Evolutionary conservation across 2,888 invertebrate species (phyloP), one percentile per base, ranked within the genome.

Genomic region (Idaea biselata): DNA sequence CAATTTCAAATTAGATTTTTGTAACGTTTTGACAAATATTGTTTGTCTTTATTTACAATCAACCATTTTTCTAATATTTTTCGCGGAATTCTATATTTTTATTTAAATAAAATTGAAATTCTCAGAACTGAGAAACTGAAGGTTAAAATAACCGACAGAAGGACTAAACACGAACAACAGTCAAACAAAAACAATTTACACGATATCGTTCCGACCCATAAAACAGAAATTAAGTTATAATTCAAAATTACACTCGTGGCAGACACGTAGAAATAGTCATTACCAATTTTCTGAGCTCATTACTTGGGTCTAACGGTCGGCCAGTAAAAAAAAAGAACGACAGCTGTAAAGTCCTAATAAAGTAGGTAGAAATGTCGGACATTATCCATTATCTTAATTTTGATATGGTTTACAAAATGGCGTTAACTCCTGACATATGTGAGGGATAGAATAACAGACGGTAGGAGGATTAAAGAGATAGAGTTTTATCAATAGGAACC

Each of bases 381-480:
- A 88, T 84, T 85, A 84, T 80, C 82, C 87, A 91, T 91, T 91
- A 92, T 91, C 91, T 91, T 88, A 91, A 91, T 91, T 89, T 86
- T 87, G 88, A 90, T 89, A 90, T 85, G 88, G 83, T 82, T 80
- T 84, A 91, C 90, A 89, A 89, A 90, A 89, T 81, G 87, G 87
- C 89, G 89, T 88, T 84, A 88, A 87, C 83, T 82, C 73, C 82
- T 84, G 83, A 89, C 89, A 91, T 89, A 83, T 90, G 90, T 79
- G 84, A 44, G 68, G 70, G 63, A 71, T 69, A 70, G 73, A 66
- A 69, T 68, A 71, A 69, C 71, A 65, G 68, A 63, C 65, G 73
- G 74, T 66, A 75, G 75, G 72, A 68, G 76, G 78, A 76, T 79
- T 78, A 78, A 64, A 73, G 73, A 65, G 81, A 79, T 76, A 75